Evolutionary conservation across 1,140 invertebrate genomes (phyloP).

Genomic region (Drosophila repleta): DNA sequence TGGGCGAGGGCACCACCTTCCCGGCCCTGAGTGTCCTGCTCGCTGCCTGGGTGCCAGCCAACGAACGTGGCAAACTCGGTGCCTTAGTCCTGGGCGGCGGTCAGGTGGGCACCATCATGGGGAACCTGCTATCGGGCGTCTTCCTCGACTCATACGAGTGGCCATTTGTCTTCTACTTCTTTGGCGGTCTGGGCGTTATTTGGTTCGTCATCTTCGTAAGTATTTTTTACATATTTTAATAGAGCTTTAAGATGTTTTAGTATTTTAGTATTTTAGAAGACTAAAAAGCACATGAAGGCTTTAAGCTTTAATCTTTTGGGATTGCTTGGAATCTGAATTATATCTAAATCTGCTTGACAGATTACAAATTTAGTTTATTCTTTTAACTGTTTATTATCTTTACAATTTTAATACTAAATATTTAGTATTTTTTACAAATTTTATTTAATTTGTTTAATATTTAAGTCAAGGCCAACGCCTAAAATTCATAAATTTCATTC

Average conservation of each 20-base stretch:
- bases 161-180: slow-evolving; percentile 92
- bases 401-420: neutral
- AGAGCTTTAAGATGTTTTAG: neutral
- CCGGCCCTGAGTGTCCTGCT: slow-evolving; percentile 90
- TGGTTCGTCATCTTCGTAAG: slow-evolving; percentile 90
- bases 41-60: slow-evolving; percentile 90
- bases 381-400: neutral
- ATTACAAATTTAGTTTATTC: neutral
- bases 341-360: no score
- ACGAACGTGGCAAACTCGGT: slow-evolving; percentile 89
- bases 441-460: no score
- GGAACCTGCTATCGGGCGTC: slow-evolving; percentile 89
- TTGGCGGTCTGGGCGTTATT: slow-evolving; percentile 89
- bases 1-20: slow-evolving; percentile 91
- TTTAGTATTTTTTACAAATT: neutral
- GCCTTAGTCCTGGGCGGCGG: slow-evolving; percentile 90
- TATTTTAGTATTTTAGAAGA: neutral
- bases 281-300: no score
- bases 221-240: slow-evolving; percentile 21
- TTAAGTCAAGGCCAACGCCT: no score
- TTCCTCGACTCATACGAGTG: slow-evolving; percentile 88
- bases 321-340: no score
- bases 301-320: no score
- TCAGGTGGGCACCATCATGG: slow-evolving; percentile 90
- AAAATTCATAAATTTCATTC: no score